Evolutionary conservation across 2,113 vertebrate species (phyloP), one percentile per base, ranked within the genome.

Genomic region (Pseudolaguvia tuberculata): DNA sequence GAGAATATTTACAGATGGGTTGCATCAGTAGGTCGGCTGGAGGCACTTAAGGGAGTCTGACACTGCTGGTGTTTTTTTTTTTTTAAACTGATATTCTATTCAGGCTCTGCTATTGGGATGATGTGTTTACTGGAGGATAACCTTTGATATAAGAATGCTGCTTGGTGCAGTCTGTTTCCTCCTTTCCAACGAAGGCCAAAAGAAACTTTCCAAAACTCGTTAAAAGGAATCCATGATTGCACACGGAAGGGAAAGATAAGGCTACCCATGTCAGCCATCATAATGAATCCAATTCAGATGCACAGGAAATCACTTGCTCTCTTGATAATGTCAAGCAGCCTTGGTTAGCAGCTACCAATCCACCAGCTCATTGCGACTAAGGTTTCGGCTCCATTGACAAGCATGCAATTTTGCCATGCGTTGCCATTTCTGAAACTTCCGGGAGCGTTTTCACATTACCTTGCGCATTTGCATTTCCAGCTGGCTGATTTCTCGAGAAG

Each of bases 391-490:
- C 29, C 63, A 18, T 50, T 57, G 59, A 50, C 79, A 65, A 61
- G 35, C 72, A 51, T 6, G 47, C 55, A 39, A 78, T 75, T n/a
- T 78, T 78, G 48, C 79, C 53, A 51, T 39, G 69, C 80, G 66
- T 70, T 71, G 56, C 69, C 67, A 23, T 70, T 77, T 70, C 71
- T 73, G 68, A 78, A 61, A 75, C 76, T 72, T 61, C 76, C 68
- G 65, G 62, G 55, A 78, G 51, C 56, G 68, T 73, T 78, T 66
- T 75, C 73, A 69, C 69, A 76, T 57, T 70, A 55, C 77, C 18
- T 70, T 50, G 58, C 50, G 59, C 70, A 75, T 79, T 72, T 78
- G 77, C 77, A 81, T 81, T 81, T 73, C 74, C 80, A 81, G 69
- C 72, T 79, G 80, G 78, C 53, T 76, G 62, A 70, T 67, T 76